Evolutionary conservation across 2,797 vertebrate species (phyloP), one percentile per base, ranked within the genome.

Genomic region (Denticeps clupeoides): DNA sequence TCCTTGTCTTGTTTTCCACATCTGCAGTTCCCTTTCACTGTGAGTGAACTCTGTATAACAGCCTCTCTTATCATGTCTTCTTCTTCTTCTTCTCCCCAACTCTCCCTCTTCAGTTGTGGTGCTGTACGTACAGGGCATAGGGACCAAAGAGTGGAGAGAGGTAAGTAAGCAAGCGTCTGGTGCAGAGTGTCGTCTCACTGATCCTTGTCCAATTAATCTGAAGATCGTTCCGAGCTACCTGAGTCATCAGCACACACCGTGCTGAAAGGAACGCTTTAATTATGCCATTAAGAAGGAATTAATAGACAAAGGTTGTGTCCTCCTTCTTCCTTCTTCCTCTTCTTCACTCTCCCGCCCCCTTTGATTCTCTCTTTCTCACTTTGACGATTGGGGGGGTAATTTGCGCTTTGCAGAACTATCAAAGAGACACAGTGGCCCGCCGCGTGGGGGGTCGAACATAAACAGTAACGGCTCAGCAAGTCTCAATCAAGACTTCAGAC

Each of bases 81-180:
- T 22, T 3, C 25, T 12, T 28, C 19, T 44, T 12, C 43, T 31
- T 43, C 32, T 40, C 31, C 5, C 29, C 11, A n/a, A 13, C 18
- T 45, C 51, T 73, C 40, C 71, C 49, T 65, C 61, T 24, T 23
- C 84, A 94, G 91, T 96, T 74, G 91, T 89, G 62, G 86, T 92
- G 67, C 79, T 95, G 53, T 89, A 86, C 11, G 45, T 88, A 38
- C 89, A 92, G 71, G 85, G 83, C 54, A 80, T 82, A 0, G 88
- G 86, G 29, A 87, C 85, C 72, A 89, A 85, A 49, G 89, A 92
- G 62, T 93, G 90, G 90, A 82, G 88, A 63, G 90, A 93, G 87
- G 90, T 91, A 71, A 89, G 89, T 58, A 23, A 41, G 43, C 10
- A 10, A 13, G n/a, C 23, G 22, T 21, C 18, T 9, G 12, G 13